Evolutionary conservation across 2,797 vertebrate genomes (phyloP), one percentile per base, ranked within the genome.

Genomic region (Phataginus tricuspis): DNA sequence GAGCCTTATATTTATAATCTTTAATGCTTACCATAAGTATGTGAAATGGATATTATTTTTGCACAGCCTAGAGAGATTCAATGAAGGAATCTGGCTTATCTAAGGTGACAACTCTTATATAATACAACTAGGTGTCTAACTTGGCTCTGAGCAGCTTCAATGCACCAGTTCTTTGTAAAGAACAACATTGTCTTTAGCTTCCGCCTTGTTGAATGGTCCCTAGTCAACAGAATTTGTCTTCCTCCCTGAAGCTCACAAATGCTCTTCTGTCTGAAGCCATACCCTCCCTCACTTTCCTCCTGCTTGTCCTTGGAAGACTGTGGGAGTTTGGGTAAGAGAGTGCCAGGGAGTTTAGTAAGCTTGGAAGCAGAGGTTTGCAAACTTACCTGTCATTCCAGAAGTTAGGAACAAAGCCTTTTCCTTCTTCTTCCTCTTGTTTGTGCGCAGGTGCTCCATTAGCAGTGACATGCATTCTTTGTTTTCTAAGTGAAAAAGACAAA

Each of bases 401-500:
- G 57, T 90, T 96, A 80, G 42, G 29, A 78, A 57, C 45, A 83
- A 66, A 68, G 15, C 13, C 55, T 85, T 94, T 86, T 8, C 21
- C 4, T 25, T 18, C 72, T 57, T 88, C 42, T 42, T 59, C 37
- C 10, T 72, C 42, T 37, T 93, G 37, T 69, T 95, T 95, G 82
- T 91, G 82, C 53, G 94, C 88, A 94, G 59, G 12, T 3, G 34
- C 1, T 69, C 51, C 4, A 83, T 97, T 91, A 92, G 68, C 72
- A 86, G 86, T 85, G 75, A 66, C 45, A 77, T 61, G 7, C 19
- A 88, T 96, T 79, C 87, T 94, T 93, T 93, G 63, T 95, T 57
- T 96, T 91, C 61, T 88, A 75, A 96, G 63, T 79, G 77, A 51
- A 93, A 93, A 91, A 84, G 55, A 90, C 27, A 89, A 84, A 93